A percentile compares a stretch with the other conserved stretches of the same genome.
Conservation (phyloP, 2,888 invertebrate species). For the Smittia aterrima region DNA sequence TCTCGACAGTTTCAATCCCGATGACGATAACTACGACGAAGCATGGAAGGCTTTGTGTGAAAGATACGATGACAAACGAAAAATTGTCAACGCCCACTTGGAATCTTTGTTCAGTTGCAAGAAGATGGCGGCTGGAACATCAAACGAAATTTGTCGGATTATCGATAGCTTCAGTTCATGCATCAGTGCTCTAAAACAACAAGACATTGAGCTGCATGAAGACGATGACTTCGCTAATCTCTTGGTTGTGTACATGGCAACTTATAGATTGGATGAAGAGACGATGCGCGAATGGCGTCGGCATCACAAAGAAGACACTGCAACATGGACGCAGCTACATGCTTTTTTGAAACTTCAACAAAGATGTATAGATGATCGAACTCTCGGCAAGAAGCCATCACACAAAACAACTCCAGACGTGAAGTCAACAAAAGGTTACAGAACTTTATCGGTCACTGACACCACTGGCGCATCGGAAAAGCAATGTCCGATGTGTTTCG, state of each 20-base stretch:
- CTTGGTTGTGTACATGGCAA: not conserved
- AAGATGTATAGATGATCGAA: not conserved
- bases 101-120: not conserved
- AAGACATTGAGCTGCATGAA: not conserved
- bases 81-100: not conserved
- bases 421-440: too few species aligned
- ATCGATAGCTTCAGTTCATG: not conserved
- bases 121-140: not conserved
- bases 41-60: slow-evolving; percentile 22
- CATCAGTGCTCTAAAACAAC: not conserved
- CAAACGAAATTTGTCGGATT: not conserved
- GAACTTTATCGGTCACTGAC: too few species aligned
- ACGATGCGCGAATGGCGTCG: not conserved
- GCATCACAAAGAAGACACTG: not conserved
- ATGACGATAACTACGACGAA: slow-evolving; percentile 19
- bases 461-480: too few species aligned
- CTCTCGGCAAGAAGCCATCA: not conserved
- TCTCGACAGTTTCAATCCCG: not conserved
- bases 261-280: not conserved
- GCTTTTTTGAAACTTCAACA: not conserved
- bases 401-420: not conserved
- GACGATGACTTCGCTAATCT: too few species aligned
- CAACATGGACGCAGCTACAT: not conserved
- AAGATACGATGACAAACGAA: not conserved
- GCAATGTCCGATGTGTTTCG: not conserved